Conservation (phyloP, 2,797 vertebrate species). For the Hippocampus kuda region DNA sequence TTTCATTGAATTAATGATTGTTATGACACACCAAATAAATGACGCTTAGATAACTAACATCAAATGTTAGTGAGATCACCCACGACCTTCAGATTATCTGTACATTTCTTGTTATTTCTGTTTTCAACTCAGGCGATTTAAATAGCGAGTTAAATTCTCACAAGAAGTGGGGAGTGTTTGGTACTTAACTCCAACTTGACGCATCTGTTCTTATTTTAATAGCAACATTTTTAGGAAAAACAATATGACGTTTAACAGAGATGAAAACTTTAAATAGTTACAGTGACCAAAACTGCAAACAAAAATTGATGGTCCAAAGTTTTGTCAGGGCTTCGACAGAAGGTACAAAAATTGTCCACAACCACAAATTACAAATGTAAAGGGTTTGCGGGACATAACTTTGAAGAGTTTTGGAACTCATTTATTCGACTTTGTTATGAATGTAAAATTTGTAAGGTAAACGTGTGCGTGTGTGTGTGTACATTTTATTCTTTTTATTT, state of each 20-base stretch:
- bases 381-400: not conserved
- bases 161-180: too few relatives aligned
- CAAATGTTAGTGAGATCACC: not conserved
- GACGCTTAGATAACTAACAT: too few relatives aligned
- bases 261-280: too few relatives aligned
- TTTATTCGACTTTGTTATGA: not conserved
- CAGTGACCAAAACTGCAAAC: not conserved
- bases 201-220: not conserved
- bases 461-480: not conserved
- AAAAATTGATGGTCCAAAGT: not conserved
- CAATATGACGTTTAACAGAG: too few relatives aligned
- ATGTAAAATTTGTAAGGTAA: not conserved
- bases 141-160: not conserved
- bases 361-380: not conserved
- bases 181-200: not conserved
- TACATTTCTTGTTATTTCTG: not conserved
- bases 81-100: not conserved
- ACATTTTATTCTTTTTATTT: too few relatives aligned
- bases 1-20: too few relatives aligned
- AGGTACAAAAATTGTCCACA: not conserved
- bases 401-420: too few relatives aligned
- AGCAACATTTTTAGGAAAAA: too few relatives aligned
- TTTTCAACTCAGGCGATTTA: not conserved
- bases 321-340: not conserved
- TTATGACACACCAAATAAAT: too few relatives aligned